Evolutionary conservation across 2,113 vertebrate species (phyloP).

Genomic region (Hemiprocne comata): DNA sequence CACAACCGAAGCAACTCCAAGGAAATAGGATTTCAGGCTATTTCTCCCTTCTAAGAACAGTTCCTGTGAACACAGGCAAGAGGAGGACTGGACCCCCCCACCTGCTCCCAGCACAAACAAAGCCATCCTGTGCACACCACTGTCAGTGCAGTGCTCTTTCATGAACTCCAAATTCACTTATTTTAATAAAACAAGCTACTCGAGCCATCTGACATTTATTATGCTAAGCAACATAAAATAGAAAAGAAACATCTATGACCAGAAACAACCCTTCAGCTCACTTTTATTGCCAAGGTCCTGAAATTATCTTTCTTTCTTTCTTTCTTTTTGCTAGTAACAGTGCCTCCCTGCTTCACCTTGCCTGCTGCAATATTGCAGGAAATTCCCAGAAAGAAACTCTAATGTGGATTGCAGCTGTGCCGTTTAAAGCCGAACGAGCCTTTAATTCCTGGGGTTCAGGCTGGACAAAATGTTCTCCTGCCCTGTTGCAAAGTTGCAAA

Average conservation of each 20-base stretch:
- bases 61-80: background rate
- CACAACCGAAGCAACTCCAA: background rate
- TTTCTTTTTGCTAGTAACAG: background rate
- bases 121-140: background rate
- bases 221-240: conserved; percentile 60
- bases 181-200: conserved; percentile 45
- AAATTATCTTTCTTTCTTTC: background rate
- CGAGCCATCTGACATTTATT: conserved; percentile 62
- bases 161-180: conserved; percentile 12
- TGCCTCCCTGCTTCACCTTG: background rate
- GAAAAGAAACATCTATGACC: conserved; percentile 50
- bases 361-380: conserved; percentile 23
- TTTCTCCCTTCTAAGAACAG: background rate
- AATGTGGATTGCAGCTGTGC: conserved; percentile 42
- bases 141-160: background rate
- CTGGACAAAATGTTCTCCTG: background rate
- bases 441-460: background rate
- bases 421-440: background rate
- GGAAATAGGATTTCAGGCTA: background rate
- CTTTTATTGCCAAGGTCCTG: conserved; percentile 52
- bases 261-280: conserved; percentile 42
- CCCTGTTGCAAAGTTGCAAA: background rate
- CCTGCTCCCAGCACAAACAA: background rate
- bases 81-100: background rate
- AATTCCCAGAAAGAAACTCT: background rate